These are phyloP conservation scores for Lophura swinhoii DNA, from an alignment of 2,797 vertebrate species.

Conservation along the genomic window DNA sequence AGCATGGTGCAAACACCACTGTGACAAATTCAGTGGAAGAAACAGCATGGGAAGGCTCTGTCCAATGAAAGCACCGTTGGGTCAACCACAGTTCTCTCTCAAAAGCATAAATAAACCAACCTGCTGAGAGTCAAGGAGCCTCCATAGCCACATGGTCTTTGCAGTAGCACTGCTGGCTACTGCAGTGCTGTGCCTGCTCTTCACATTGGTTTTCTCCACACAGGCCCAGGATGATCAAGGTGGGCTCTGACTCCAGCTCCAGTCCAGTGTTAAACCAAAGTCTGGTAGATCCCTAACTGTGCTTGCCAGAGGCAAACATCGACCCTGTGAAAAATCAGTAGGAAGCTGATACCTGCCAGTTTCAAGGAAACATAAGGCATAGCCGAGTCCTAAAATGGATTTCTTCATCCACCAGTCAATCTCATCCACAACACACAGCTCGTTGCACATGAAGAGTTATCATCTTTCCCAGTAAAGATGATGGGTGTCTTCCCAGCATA, in stretches of 20 bases:
- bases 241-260: not conserved
- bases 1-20: not conserved
- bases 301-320: not conserved
- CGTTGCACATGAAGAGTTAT: rapidly evolving
- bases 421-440: not conserved
- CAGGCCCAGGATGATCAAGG: not conserved
- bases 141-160: not conserved
- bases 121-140: not conserved
- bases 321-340: not conserved
- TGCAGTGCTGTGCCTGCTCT: not conserved
- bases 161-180: not conserved
- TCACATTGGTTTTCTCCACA: not conserved
- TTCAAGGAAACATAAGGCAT: not conserved
- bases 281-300: not conserved
- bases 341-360: not conserved
- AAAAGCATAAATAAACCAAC: not conserved
- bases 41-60: not conserved
- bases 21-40: not conserved
- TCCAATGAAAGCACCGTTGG: not conserved
- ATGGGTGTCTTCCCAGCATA: not conserved
- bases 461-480: not conserved
- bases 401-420: not conserved
- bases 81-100: too few species aligned
- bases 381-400: not conserved
- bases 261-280: rapidly evolving